Conservation (phyloP, 2,888 invertebrate species). For the Gerosis bhagava region DNA sequence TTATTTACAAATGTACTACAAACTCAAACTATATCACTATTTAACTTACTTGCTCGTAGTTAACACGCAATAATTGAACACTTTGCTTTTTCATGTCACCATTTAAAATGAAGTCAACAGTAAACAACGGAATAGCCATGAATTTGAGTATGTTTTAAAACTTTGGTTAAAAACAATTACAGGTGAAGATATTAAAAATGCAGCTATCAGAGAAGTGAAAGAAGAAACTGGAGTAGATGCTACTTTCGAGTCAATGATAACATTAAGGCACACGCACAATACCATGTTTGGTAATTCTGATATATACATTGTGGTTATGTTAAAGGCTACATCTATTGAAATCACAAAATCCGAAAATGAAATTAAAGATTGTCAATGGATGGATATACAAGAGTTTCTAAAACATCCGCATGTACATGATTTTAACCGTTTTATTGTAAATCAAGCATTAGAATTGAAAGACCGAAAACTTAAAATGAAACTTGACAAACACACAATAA, state of each 20-base stretch:
- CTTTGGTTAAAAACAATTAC: too few relatives aligned
- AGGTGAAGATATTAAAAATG: constrained; percentile 93
- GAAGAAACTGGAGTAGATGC: constrained; percentile 95
- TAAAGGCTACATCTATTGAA: constrained; percentile 84
- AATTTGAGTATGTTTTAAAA: too few relatives aligned
- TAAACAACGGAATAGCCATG: too few relatives aligned
- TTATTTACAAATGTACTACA: too few relatives aligned
- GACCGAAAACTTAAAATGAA: constrained; percentile 83
- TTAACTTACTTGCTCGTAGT: too few relatives aligned
- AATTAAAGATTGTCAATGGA: constrained; percentile 91
- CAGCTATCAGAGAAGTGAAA: constrained; percentile 92
- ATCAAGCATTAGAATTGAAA: constrained; percentile 85
- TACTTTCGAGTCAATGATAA: constrained; percentile 88
- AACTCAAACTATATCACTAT: too few relatives aligned
- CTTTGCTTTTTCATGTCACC: too few relatives aligned
- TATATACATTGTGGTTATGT: constrained; percentile 90
- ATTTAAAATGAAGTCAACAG: too few relatives aligned
- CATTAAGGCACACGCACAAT: constrained; percentile 90
- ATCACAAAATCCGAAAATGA: constrained; percentile 89
- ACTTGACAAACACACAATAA: constrained; percentile 70
- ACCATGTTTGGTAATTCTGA: constrained; percentile 93
- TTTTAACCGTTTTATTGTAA: constrained; percentile 86
- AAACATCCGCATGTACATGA: constrained; percentile 87
- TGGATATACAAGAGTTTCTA: constrained; percentile 88
- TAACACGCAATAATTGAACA: too few relatives aligned